phyloP scores from a whole-genome alignment of 1,140 invertebrate species.

The Drosophila punjabiensis region DNA sequence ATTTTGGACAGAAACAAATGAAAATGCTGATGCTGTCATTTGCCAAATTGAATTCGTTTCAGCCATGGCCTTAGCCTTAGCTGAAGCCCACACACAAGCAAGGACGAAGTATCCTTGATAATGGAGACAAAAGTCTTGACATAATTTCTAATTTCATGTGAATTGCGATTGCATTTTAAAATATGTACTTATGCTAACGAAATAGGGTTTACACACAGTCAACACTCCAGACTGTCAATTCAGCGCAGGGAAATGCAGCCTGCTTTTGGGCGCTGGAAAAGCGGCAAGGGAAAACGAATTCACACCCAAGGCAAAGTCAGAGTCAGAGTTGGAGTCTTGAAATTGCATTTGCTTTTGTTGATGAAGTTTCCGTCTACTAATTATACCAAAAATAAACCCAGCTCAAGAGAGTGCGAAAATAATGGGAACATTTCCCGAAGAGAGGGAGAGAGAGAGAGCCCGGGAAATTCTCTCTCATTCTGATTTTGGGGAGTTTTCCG shows the following conservation, averaged over 20 bases:
- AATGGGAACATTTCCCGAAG: constrained; percentile 57
- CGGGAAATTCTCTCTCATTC: constrained; percentile 42
- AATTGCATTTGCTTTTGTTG: constrained; percentile 50
- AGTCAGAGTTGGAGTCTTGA: constrained; percentile 21
- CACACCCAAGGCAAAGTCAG: constrained; percentile 28
- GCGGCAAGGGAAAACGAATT: constrained; percentile 19
- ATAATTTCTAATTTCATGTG: constrained; percentile 73
- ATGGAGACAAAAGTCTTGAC: constrained; percentile 49
- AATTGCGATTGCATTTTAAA: constrained; percentile 65
- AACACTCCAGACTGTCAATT: constrained; percentile 49
- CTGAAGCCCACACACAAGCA: constrained; percentile 12
- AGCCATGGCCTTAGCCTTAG: constrained; percentile 30
- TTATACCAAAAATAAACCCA: constrained; percentile 25
- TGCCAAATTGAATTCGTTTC: constrained; percentile 66
- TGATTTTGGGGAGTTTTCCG: constrained; percentile 23
- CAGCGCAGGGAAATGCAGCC: neutral
- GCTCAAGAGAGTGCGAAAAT: constrained; percentile 49
- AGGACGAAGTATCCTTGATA: constrained; percentile 6
- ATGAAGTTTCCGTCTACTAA: constrained; percentile 38
- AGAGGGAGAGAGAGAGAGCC: constrained; percentile 29
- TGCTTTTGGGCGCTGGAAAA: constrained; percentile 3
- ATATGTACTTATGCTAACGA: constrained; percentile 51
- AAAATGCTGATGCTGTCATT: constrained; percentile 73
- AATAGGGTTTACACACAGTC: constrained; percentile 37
- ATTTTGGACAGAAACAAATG: constrained; percentile 73